Percentiles rank a stretch among this genome's conserved stretches.
Evolutionary conservation across 2,797 vertebrate species (phyloP).

Genomic region (Valencia hispanica): DNA sequence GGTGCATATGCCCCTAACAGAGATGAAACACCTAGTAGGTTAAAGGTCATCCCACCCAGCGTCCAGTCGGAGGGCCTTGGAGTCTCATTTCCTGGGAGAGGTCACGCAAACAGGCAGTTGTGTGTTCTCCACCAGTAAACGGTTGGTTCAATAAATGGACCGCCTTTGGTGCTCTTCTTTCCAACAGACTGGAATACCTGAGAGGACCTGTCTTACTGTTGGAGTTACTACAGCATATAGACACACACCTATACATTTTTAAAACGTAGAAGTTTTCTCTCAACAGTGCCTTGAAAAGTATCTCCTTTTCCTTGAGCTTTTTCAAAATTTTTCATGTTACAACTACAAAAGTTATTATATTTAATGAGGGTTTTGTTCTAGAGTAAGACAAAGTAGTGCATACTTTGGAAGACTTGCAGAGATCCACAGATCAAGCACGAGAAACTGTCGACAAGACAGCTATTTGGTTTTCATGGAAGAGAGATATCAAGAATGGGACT

Average conservation of each 20-base stretch:
- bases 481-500: no score
- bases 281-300: background rate
- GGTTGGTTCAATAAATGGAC: slow-evolving; percentile 70
- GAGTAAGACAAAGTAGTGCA: background rate
- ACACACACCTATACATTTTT: background rate
- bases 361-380: no score
- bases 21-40: slow-evolving; percentile 72
- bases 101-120: slow-evolving; percentile 63
- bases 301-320: background rate
- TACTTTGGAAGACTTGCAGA: background rate
- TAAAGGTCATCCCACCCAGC: slow-evolving; percentile 75
- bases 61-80: slow-evolving; percentile 38
- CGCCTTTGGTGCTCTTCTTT: slow-evolving; percentile 48
- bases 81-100: slow-evolving; percentile 42
- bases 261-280: background rate
- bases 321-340: no score
- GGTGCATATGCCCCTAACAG: slow-evolving; percentile 37
- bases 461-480: no score
- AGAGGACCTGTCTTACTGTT: slow-evolving; percentile 15
- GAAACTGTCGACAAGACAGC: no score
- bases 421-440: background rate
- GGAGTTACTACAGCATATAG: slow-evolving; percentile 6
- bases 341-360: no score
- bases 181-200: slow-evolving; percentile 23
- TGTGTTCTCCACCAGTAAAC: slow-evolving; percentile 59